Conservation (phyloP, 2,888 invertebrate species). For the Spilarctia lutea region DNA sequence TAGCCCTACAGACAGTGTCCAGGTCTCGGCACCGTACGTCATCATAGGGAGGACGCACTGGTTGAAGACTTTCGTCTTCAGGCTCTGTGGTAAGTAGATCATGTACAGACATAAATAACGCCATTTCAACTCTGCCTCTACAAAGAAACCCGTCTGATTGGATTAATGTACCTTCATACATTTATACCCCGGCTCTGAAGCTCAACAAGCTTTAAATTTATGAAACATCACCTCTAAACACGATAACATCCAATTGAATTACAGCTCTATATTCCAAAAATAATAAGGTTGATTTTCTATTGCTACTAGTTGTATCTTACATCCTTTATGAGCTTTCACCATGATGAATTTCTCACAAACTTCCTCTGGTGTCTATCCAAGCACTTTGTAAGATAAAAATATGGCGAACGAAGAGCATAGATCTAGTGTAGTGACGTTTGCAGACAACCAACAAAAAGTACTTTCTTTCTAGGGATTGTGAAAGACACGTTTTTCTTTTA, state of each 20-base stretch:
- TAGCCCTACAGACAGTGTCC: too few relatives aligned
- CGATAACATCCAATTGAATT: slow-evolving; percentile 31
- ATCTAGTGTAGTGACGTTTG: slow-evolving; percentile 77
- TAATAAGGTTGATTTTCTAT: slow-evolving; percentile 31
- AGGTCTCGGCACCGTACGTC: too few relatives aligned
- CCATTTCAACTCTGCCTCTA: slow-evolving; percentile 83
- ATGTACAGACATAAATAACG: slow-evolving; percentile 80
- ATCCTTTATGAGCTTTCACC: slow-evolving; percentile 42
- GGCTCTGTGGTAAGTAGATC: slow-evolving; percentile 45
- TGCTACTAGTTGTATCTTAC: slow-evolving; percentile 32
- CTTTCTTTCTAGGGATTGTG: slow-evolving; percentile 42
- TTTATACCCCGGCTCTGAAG: slow-evolving; percentile 76
- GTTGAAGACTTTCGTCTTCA: too few relatives aligned
- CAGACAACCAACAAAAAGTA: slow-evolving; percentile 75
- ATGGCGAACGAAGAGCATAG: slow-evolving; percentile 80
- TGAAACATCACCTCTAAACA: slow-evolving; percentile 55
- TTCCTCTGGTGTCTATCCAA: slow-evolving; percentile 84
- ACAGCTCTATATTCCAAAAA: slow-evolving; percentile 22
- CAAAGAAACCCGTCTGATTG: slow-evolving; percentile 83
- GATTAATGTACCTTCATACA: slow-evolving; percentile 86
- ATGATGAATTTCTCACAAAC: slow-evolving; percentile 83
- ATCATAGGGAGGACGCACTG: too few relatives aligned
- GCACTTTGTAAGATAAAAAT: slow-evolving; percentile 86
- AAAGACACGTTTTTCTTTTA: slow-evolving; percentile 35
- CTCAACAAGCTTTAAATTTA: slow-evolving; percentile 63